Conservation (phyloP, 1,140 invertebrate species). For the Delia radicum region DNA sequence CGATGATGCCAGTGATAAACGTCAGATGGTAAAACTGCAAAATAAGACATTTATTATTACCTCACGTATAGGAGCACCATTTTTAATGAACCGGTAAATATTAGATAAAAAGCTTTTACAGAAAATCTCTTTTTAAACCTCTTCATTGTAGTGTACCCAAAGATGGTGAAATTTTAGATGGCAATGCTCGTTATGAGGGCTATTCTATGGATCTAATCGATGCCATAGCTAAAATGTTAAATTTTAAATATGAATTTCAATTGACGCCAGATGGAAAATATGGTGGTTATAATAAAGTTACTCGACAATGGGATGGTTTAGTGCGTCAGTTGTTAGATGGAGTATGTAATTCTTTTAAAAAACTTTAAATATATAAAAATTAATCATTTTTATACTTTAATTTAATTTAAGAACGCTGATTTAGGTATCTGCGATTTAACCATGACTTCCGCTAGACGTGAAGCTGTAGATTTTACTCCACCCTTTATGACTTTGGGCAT, state of each 20-base stretch:
- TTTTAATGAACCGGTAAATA: conserved; percentile 63
- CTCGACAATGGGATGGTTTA: conserved; percentile 83
- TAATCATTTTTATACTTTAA: conserved; percentile 33
- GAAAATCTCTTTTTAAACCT: not conserved
- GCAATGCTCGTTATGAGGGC: conserved; percentile 69
- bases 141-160: conserved; percentile 35
- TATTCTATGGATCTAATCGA: conserved; percentile 81
- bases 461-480: conserved; percentile 84
- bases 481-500: conserved; percentile 87
- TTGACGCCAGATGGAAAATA: conserved; percentile 71
- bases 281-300: conserved; percentile 69
- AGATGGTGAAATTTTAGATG: conserved; percentile 56
- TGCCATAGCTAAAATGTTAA: conserved; percentile 69
- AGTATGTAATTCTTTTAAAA: conserved; percentile 59
- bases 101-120: not conserved
- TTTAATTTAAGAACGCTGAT: conserved; percentile 75
- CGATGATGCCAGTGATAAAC: conserved; percentile 56
- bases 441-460: conserved; percentile 82
- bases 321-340: conserved; percentile 78
- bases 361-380: not conserved
- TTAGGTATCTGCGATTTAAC: conserved; percentile 90
- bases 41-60: conserved; percentile 63
- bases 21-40: conserved; percentile 57
- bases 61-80: conserved; percentile 73
- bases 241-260: conserved; percentile 76